Base-by-base conservation (phyloP, 1,140 invertebrate species). In the Brachionus rubens region DNA sequence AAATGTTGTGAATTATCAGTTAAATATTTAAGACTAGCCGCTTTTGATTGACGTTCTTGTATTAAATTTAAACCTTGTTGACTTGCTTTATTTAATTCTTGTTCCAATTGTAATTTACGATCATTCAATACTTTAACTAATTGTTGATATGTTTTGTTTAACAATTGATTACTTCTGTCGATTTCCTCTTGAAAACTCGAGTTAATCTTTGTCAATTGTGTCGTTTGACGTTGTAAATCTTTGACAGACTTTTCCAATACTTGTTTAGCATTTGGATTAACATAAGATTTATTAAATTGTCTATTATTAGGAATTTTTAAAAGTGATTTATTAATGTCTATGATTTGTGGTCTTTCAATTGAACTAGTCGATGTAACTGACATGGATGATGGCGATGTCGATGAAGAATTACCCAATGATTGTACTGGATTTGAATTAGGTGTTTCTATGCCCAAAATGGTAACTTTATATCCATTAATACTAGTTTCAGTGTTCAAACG, bases 141-240 rank as follows among this genome's bases (percentile, higher is more conserved):
- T 48, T 48, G 50, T 14, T 50, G n/a, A 36, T 24, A 72, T 26
- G 68, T 72, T 36, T 52, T 21, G 7, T 50, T 72, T 3, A 72
- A 3, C 30, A 50, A 21, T 16, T 40, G 14, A 0, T 9, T 28
- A 48, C 26, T 24, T 19, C 19, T 33, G 10, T 16, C n/a, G 2
- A 40, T 12, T 5, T 72, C 19, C 0, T 40, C 41, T 10, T 50
- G n/a, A 14, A 72, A 12, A 3, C 30, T 40, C 7, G 30, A 1
- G 19, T 36, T 7, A 0, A 72, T 26, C 24, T 72, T 72, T 19
- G n/a, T 52, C 68, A 72, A 41, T 33, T 48, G 46, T n/a, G 24
- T 3, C 2, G 33, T 72, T 30, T 72, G 68, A n/a, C 68, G 24
- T 5, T 72, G 46, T 36, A 72, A 33, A 36, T 72, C 68, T 50